Evolutionary conservation across 2,888 invertebrate genomes (phyloP), one percentile per base, ranked within the genome.

Genomic region (Zygaena filipendulae): DNA sequence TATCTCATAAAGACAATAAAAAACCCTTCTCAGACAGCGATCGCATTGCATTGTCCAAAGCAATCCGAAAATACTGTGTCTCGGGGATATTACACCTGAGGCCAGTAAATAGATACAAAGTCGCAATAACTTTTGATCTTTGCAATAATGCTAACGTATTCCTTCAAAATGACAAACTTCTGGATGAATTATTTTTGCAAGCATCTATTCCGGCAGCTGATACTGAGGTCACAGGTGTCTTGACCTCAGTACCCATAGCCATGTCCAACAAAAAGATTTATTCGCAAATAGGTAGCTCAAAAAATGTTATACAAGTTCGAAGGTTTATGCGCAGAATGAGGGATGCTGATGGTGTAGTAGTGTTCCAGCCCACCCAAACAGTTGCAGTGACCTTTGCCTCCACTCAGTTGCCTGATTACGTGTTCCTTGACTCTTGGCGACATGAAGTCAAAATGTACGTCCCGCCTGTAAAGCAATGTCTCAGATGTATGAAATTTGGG

Each of bases 401-500:
- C n/a, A n/a, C n/a, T n/a, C n/a, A n/a, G n/a, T 13, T 35, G 9
- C 30, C 30, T 5, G 33, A 33, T 7, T 21, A 24, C 14, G 27
- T 33, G 3, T 16, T 32, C 21, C 13, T 35, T 4, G 23, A 33
- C 5, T 27, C 16, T 2, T 35, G 27, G 32, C 11, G 23, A 1
- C 23, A 23, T 11, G 12, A 20, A 14, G 27, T 32, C 9, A 11
- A 18, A 3, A 21, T 23, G 2, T 33, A 36, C 18, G 9, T 30
- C 9, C 30, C 29, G 7, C 32, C 33, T 8, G 32, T 37, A 2
- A 37, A 32, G 14, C 32, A 37, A 21, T 37, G 37, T 13, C 20
- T 37, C 8, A 11, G 14, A 3, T 37, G 37, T 16, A 6, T 37
- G 4, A 18, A 26, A 10, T 38, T 27, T 29, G 38, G 26, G 13